Evolutionary conservation across 1,140 invertebrate species (phyloP), one percentile per base, ranked within the genome.

Genomic region (Drosophila aff.): DNA sequence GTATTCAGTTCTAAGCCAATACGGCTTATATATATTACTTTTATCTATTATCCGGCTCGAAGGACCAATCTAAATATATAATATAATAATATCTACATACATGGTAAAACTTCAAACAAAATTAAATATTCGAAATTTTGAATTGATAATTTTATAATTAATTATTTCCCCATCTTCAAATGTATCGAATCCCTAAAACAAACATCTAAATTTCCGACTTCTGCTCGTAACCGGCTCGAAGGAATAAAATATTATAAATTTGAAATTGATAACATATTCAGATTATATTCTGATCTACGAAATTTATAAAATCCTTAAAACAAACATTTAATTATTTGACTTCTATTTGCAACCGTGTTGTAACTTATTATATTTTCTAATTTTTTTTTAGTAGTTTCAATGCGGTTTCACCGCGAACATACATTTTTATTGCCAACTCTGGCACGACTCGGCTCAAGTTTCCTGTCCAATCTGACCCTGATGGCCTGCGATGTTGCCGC

Each of bases 361-460:
- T n/a, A 57, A 40, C 21, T 10, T 23, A 57, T n/a, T 57, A 57
- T 13, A 57, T 57, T 21, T 40, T 38, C 10, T 9, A 6, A 5
- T 11, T 41, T n/a, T 11, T 7, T 55, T 46, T 47, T 55, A 21
- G 6, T 28, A 63, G 47, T 33, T 66, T n/a, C 28, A 52, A 49
- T 67, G 69, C 52, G 59, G 18, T 40, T 41, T 26, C 28, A 33
- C 18, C 36, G 57, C 58, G 57, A 46, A 61, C 68, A 65, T 76
- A 46, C 60, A 75, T 65, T 76, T 66, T 75, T 75, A 76, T 76
- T 75, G 72, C 46, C 68, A 38, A 47, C 62, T 26, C 65, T 33
- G 33, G 43, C 58, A 28, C 21, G 31, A 65, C 40, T 63, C 40
- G 28, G 4, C 58, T 63, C 28, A 44, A 63, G 36, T 66, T 36